Evolutionary conservation across 2,797 vertebrate species (phyloP).

Genomic region (Falco peregrinus): DNA sequence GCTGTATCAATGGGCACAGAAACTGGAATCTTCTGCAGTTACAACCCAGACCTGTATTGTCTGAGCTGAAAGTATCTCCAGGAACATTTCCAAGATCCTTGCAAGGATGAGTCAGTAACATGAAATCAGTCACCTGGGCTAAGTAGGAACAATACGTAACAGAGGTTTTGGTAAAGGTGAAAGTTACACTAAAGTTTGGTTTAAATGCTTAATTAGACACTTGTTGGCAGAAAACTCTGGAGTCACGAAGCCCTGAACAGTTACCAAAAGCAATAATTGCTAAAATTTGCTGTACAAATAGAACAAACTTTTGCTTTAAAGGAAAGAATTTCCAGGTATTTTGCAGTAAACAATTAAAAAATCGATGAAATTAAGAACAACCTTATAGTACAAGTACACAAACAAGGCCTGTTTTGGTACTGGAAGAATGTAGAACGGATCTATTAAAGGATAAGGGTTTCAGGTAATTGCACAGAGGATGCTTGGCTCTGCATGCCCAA

Average conservation of each 20-base stretch:
- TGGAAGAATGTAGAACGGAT: neutral
- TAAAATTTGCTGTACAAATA: neutral
- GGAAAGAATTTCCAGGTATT: conserved; percentile 34
- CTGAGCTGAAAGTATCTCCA: neutral
- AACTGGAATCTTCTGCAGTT: neutral
- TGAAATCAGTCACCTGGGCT: neutral
- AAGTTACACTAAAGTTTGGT: neutral
- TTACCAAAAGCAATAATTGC: neutral
- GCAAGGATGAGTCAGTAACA: neutral
- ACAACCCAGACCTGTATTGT: neutral
- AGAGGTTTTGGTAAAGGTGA: neutral
- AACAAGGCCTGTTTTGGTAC: neutral
- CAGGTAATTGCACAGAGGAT: neutral
- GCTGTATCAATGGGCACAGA: neutral
- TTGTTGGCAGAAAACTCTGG: neutral
- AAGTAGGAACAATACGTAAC: neutral
- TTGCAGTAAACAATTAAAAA: conserved; percentile 52
- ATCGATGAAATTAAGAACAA: neutral
- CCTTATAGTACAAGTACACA: conserved; percentile 18
- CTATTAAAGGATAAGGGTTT: neutral
- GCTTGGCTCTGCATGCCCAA: neutral
- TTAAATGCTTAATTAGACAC: neutral
- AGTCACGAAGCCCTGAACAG: neutral
- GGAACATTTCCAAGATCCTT: neutral
- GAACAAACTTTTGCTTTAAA: conserved; percentile 15